Conservation (phyloP, 2,797 vertebrate species). For the Carcharodon carcharias region DNA sequence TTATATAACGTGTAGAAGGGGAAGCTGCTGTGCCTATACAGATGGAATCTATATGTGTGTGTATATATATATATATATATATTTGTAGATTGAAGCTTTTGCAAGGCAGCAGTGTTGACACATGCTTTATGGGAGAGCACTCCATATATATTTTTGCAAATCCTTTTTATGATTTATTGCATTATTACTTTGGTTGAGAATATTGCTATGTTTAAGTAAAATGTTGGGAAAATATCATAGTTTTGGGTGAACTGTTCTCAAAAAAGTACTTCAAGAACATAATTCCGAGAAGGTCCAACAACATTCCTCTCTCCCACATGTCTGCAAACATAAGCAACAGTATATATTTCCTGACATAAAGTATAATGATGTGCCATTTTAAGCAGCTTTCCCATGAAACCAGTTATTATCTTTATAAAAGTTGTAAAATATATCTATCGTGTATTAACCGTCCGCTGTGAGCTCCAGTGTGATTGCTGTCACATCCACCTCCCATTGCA, state of each 20-base stretch:
- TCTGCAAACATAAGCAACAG: not conserved
- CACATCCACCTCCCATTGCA: not conserved
- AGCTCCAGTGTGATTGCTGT: not conserved
- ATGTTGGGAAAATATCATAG: not conserved
- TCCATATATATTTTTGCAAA: not conserved
- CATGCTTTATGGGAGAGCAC: not conserved
- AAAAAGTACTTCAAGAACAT: not conserved
- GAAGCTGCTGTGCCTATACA: not conserved
- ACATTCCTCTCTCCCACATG: not conserved
- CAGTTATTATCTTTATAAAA: not conserved
- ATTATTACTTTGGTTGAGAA: not conserved
- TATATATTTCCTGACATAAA: not conserved
- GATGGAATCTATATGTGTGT: not conserved
- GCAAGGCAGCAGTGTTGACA: not conserved
- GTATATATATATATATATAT: no score
- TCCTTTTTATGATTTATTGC: not conserved
- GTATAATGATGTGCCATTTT: not conserved
- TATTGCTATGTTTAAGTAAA: not conserved
- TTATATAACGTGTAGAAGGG: not conserved
- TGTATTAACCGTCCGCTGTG: not conserved
- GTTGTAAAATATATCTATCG: not conserved
- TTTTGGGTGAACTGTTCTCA: not conserved
- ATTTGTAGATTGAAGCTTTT: not conserved
- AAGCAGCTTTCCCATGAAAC: not conserved
- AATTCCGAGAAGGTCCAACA: not conserved